Conservation (phyloP, 2,888 invertebrate species). For the Drosophila acutilabella region DNA sequence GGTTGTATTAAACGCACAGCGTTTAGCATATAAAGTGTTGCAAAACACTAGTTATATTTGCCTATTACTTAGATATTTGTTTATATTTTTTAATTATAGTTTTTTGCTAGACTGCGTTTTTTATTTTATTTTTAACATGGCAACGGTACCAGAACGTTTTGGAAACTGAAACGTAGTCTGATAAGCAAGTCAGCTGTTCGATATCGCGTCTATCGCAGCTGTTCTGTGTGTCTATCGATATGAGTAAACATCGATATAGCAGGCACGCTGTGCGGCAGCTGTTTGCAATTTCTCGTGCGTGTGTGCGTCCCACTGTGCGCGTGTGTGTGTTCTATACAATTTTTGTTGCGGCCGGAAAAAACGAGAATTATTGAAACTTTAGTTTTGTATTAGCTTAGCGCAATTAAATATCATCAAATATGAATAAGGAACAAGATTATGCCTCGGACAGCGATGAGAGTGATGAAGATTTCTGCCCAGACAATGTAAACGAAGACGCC, state of each 20-base stretch:
- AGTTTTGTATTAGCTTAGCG: background rate
- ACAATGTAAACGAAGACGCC: constrained; percentile 85
- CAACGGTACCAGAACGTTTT: constrained; percentile 42
- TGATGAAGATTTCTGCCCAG: constrained; percentile 92
- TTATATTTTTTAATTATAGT: constrained; percentile 34
- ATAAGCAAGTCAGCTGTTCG: constrained; percentile 45
- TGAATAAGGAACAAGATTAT: constrained; percentile 85
- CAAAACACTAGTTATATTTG: constrained; percentile 6
- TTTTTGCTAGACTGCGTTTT: constrained; percentile 28
- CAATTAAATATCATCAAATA: constrained; percentile 35
- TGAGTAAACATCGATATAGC: constrained; percentile 12
- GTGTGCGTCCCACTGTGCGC: constrained; percentile 11
- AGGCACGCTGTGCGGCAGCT: constrained; percentile 31
- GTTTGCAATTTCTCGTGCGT: constrained; percentile 4
- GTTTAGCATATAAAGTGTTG: constrained; percentile 1
- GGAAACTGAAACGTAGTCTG: constrained; percentile 32
- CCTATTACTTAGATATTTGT: constrained; percentile 6
- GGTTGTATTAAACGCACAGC: constrained; percentile 30
- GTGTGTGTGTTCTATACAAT: constrained; percentile 6
- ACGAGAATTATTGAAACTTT: background rate
- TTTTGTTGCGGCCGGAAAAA: constrained; percentile 33
- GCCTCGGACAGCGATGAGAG: constrained; percentile 90
- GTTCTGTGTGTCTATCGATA: constrained; percentile 29
- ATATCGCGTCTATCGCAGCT: constrained; percentile 10
- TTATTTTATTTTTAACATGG: constrained; percentile 24